Evolutionary conservation across 2,888 invertebrate genomes (phyloP).

Genomic region (Ischnura elegans): DNA sequence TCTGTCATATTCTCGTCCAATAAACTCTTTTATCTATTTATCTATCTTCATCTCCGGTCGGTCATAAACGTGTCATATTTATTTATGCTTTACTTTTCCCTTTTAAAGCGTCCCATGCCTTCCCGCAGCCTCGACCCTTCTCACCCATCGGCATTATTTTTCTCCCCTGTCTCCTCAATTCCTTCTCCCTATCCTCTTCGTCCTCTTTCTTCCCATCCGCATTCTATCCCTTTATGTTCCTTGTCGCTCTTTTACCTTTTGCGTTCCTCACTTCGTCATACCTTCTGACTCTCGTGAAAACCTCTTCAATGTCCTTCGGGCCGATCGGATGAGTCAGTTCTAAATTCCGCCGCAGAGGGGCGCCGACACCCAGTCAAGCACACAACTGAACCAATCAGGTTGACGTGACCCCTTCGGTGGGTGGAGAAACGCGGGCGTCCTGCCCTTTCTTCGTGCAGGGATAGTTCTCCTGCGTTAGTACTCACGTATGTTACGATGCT

Average conservation of each 20-base stretch:
- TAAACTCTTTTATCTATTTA: constrained; percentile 59
- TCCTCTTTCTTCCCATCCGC: background rate
- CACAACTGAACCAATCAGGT: constrained; percentile 66
- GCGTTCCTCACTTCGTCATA: background rate
- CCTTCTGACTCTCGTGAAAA: background rate
- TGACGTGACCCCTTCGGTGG: constrained; percentile 55
- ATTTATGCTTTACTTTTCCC: constrained; percentile 57
- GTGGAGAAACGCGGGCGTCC: constrained; percentile 32
- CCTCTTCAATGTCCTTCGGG: constrained; percentile 45
- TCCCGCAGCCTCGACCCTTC: constrained; percentile 21
- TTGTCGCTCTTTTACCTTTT: background rate
- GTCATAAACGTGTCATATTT: constrained; percentile 59
- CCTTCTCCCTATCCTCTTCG: background rate
- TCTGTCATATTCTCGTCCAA: constrained; percentile 53
- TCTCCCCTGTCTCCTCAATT: background rate
- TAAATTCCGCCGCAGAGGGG: constrained; percentile 65
- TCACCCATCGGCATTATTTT: background rate
- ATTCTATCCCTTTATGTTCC: background rate
- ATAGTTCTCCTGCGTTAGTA: background rate
- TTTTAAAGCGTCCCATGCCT: background rate
- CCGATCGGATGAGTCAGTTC: constrained; percentile 64
- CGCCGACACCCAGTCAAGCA: constrained; percentile 66
- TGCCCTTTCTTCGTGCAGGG: background rate
- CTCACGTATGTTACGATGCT: too few species aligned
- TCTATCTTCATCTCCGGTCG: constrained; percentile 12